A percentile compares a stretch with the other conserved stretches of the same genome.
Conservation (phyloP, 2,888 invertebrate species). For the Digitonthophagus gazella region DNA sequence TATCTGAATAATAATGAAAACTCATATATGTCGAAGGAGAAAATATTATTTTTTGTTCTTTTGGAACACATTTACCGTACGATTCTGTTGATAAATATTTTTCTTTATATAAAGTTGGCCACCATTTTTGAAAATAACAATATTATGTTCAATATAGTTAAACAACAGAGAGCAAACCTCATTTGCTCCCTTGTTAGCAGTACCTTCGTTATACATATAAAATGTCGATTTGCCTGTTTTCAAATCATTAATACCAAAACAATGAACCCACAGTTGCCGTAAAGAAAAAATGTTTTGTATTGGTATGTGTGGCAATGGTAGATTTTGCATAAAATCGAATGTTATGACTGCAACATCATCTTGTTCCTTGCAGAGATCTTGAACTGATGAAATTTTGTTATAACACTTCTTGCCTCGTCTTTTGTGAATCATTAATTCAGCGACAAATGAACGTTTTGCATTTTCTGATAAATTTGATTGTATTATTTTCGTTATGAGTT, state of each 20-base stretch:
- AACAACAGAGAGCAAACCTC: background rate
- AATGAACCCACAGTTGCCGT: constrained; percentile 32
- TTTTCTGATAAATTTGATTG: constrained; percentile 22
- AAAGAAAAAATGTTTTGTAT: constrained; percentile 36
- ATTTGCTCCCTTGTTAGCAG: no score
- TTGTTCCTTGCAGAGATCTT: constrained; percentile 27
- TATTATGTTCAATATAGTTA: background rate
- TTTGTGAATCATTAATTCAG: constrained; percentile 31
- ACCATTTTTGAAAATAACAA: no score
- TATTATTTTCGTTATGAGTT: constrained; percentile 28
- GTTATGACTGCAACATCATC: constrained; percentile 30
- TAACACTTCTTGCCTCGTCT: constrained; percentile 35
- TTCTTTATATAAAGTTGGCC: no score
- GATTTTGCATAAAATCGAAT: no score
- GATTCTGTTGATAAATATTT: no score
- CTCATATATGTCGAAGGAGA: no score
- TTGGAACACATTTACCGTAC: no score
- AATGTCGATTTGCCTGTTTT: background rate
- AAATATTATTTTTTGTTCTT: no score
- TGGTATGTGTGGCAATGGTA: constrained; percentile 34
- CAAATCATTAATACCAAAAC: background rate
- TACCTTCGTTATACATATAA: background rate
- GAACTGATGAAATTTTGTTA: constrained; percentile 28
- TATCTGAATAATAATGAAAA: no score
- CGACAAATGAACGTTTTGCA: constrained; percentile 24